Evolutionary conservation across 2,113 vertebrate genomes (phyloP).

Genomic region (Nerophis ophidion): DNA sequence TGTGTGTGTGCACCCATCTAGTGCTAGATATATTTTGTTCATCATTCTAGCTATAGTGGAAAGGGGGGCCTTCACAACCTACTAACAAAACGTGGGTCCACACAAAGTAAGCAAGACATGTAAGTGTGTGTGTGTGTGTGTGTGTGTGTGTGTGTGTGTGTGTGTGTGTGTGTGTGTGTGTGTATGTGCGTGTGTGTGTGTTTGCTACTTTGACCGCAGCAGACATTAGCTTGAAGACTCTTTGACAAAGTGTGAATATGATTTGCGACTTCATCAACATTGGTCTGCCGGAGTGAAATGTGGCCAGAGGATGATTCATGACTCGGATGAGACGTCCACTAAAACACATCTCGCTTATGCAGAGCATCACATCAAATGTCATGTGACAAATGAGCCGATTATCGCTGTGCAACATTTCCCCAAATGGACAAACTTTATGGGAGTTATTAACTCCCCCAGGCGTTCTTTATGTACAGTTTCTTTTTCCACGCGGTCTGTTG

Average conservation of each 20-base stretch:
- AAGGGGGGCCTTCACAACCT: too few relatives aligned
- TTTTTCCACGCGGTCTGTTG: neutral
- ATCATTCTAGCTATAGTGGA: too few relatives aligned
- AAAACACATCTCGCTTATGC: neutral
- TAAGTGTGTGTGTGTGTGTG: too few relatives aligned
- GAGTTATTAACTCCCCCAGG: constrained; percentile 2
- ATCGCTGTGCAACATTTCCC: neutral
- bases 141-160: too few relatives aligned
- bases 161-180: too few relatives aligned
- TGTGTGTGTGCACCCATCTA: too few relatives aligned
- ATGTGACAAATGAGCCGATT: neutral
- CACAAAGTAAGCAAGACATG: too few relatives aligned
- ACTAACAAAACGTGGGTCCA: too few relatives aligned
- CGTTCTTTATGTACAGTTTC: neutral
- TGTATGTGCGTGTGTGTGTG: constrained; percentile 14
- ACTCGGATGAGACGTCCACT: neutral
- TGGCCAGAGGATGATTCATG: constrained; percentile 1
- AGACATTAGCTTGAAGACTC: constrained; percentile 4
- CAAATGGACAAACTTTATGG: constrained; percentile 1
- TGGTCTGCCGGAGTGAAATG: constrained; percentile 23
- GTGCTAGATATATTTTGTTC: too few relatives aligned
- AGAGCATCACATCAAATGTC: neutral
- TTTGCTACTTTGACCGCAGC: constrained; percentile 23
- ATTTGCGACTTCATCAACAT: constrained; percentile 15
- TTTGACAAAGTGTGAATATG: constrained; percentile 28